Base-by-base conservation (phyloP, 1,140 invertebrate genomes). In the Stegodyphus mimosarum region DNA sequence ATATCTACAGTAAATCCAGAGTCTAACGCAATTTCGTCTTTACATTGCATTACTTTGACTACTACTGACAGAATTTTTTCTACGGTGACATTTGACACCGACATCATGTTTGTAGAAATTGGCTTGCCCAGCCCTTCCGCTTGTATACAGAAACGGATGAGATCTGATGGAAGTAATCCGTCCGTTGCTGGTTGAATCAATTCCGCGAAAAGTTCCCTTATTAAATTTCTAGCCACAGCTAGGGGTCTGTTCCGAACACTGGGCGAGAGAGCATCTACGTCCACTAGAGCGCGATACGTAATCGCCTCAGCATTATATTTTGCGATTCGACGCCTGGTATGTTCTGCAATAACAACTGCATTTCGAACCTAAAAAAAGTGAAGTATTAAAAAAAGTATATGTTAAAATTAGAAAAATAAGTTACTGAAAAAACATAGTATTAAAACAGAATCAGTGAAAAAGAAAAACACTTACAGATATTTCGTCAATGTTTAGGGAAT, bases 101-200 rank as follows among this genome's bases (percentile, higher is more conserved):
- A 60, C 55, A 60, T 60, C 15, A 60, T 10, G 5, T 15, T 10
- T 60, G 55, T 60, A 10, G 55, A 60, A 10, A 79, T n/a, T 53
- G 76, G 76, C 53, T 67, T 70, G 18, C 33, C 66, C 6, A 79
- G 52, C 9, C 15, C 48, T 18, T 69, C 66, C 13, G 48, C 6
- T 15, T 48, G 13, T 50, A 79, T 69, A 33, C 60, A 13, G 13
- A 79, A 51, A 33, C 66, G 64, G n/a, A 79, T 79, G 11, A 79
- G n/a, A 33, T 79, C 50, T 11, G 1, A 48, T 7, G 15, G 17
- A 7, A 7, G 50, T 18, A 69, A 53, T 18, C 51, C 53, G 7
- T 2, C 2, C 3, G 51, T 18, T 3, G 11, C 17, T 69, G 4
- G 50, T 2, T 6, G 15, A 17, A 79, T 66, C 48, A 70, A 17